phyloP scores from a whole-genome alignment of 1,140 invertebrate species.

The Wasmannia auropunctata region DNA sequence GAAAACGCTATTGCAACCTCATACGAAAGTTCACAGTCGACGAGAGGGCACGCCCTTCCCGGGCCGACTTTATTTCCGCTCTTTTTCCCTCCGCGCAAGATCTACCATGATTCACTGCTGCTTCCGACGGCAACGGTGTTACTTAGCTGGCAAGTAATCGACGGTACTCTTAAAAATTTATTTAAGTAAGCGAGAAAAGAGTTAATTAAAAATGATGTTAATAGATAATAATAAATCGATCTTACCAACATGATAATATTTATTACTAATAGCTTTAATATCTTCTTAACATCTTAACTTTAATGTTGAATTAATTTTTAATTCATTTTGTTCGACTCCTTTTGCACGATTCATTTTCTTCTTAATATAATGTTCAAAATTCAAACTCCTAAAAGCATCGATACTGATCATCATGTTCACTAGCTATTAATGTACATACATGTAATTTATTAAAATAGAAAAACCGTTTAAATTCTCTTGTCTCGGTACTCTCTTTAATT shows the following conservation, averaged over 20 bases:
- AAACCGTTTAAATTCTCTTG: neutral
- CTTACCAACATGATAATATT: neutral
- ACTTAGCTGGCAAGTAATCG: slow-evolving; percentile 1
- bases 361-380: neutral
- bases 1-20: slow-evolving; percentile 56
- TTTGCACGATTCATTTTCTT: no score
- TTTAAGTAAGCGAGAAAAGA: neutral
- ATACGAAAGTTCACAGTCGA: slow-evolving; percentile 58
- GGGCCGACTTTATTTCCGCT: slow-evolving; percentile 43
- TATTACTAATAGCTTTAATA: neutral
- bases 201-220: neutral
- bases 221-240: neutral
- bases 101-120: slow-evolving; percentile 29
- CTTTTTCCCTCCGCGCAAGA: slow-evolving; percentile 2
- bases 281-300: neutral
- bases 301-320: neutral
- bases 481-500: neutral
- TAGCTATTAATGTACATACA: neutral
- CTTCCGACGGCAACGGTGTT: slow-evolving; percentile 27
- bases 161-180: neutral
- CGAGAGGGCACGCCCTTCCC: neutral
- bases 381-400: neutral
- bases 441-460: neutral
- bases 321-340: no score
- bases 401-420: neutral